Percentiles rank a stretch among this genome's conserved stretches.
These are phyloP conservation scores for Chironex yamaguchii DNA, from an alignment of 30 jellyfish, hydroid and myxozoan genomes.

Conservation along the genomic window DNA sequence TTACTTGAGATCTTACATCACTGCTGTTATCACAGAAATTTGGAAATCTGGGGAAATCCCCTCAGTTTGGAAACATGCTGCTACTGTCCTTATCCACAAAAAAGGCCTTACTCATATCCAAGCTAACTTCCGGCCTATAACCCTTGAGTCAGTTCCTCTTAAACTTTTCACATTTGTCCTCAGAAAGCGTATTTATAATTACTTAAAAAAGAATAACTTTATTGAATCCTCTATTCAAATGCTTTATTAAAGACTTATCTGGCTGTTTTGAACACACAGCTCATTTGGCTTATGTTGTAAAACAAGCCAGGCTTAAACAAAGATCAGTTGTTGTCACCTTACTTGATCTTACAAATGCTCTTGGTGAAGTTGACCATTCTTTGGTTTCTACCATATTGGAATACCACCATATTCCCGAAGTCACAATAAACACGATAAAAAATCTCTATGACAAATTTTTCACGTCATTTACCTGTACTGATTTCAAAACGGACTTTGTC, in stretches of 20 bases:
- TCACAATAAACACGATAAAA: too few species aligned
- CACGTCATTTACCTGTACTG: too few species aligned
- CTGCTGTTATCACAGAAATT: background rate
- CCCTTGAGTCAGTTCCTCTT: constrained; percentile 27
- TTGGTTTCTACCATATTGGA: too few species aligned
- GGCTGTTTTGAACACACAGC: constrained; percentile 55
- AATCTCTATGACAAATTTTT: too few species aligned
- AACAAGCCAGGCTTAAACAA: constrained; percentile 39
- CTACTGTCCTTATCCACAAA: constrained; percentile 23
- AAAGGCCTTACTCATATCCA: background rate
- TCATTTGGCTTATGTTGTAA: constrained; percentile 21
- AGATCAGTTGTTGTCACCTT: too few species aligned
- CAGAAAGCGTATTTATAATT: background rate
- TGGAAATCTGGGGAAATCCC: constrained; percentile 10
- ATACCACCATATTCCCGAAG: too few species aligned
- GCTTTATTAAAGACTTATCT: background rate
- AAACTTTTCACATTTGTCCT: constrained; percentile 8
- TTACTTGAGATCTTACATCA: background rate
- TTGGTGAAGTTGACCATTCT: too few species aligned
- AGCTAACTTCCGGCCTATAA: constrained; percentile 29
- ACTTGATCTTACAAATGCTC: too few species aligned
- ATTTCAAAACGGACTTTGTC: background rate
- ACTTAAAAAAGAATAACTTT: constrained; percentile 12
- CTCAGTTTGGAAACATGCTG: constrained; percentile 14
- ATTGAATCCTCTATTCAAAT: constrained; percentile 17